phyloP scores from a whole-genome alignment of 2,888 invertebrate species.

The Drosophila formosana region DNA sequence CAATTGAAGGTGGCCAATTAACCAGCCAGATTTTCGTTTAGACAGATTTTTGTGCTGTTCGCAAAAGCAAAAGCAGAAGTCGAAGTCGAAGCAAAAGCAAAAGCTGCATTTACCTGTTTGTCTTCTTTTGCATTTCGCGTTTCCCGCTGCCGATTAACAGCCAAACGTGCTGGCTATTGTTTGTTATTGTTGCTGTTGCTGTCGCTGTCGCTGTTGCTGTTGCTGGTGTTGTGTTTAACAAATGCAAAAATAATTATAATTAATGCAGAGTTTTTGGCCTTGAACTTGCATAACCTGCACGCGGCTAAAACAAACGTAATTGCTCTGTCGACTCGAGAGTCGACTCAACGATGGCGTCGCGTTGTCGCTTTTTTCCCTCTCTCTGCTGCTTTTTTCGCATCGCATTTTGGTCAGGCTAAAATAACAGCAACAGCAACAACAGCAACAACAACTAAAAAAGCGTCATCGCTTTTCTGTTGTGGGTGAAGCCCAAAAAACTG shows the following conservation, averaged over 20 bases:
- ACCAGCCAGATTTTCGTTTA: conserved; percentile 35
- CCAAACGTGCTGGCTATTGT: conserved; percentile 47
- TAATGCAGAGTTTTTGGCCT: conserved; percentile 79
- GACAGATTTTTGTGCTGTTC: conserved; percentile 14
- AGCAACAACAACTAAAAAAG: conserved; percentile 15
- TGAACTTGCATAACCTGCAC: conserved; percentile 78
- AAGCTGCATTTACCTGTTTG: conserved; percentile 76
- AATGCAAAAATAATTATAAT: conserved; percentile 80
- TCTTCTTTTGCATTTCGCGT: conserved; percentile 71
- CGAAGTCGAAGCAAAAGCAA: conserved; percentile 21
- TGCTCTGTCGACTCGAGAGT: conserved; percentile 27
- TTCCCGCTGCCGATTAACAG: conserved; percentile 64
- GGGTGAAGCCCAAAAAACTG: conserved; percentile 67
- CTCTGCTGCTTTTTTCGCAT: background rate
- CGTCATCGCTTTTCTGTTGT: conserved; percentile 54
- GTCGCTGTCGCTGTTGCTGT: conserved; percentile 38
- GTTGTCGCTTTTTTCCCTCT: conserved; percentile 9
- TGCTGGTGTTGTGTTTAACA: conserved; percentile 62
- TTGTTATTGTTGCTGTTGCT: conserved; percentile 37
- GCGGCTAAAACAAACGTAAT: conserved; percentile 66
- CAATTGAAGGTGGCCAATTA: conserved; percentile 28
- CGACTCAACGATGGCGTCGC: conserved; percentile 23
- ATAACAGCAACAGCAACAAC: background rate
- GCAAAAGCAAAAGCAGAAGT: conserved; percentile 7
- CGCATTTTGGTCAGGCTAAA: conserved; percentile 55